These are phyloP conservation scores for Tridacna gigas DNA, from an alignment of 2,888 invertebrate species.

Conservation along the genomic window DNA sequence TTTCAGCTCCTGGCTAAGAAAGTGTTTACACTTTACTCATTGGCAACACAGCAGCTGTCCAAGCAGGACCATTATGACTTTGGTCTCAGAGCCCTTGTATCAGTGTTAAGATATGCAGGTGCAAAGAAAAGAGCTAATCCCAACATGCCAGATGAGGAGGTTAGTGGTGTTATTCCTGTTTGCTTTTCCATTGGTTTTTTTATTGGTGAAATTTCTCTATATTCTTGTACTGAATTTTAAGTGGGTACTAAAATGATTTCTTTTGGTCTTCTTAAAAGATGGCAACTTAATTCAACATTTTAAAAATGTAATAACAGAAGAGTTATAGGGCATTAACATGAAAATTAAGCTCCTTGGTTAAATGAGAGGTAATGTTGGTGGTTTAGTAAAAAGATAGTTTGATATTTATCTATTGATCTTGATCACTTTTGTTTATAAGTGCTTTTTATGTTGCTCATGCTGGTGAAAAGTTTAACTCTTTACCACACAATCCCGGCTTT, in stretches of 20 bases:
- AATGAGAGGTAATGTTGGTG: no score
- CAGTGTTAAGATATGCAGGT: constrained; percentile 93
- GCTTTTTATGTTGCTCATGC: no score
- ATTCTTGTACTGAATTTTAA: background rate
- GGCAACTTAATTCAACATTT: no score
- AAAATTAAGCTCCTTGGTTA: no score
- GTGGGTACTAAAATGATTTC: background rate
- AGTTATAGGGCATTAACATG: no score
- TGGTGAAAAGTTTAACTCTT: no score
- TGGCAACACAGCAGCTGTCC: constrained; percentile 94
- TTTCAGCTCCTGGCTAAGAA: constrained; percentile 84
- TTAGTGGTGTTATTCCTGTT: constrained; percentile 45
- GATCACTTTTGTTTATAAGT: no score
- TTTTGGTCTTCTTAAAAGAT: no score
- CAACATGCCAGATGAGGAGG: constrained; percentile 84
- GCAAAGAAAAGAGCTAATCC: constrained; percentile 88
- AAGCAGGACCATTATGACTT: constrained; percentile 97
- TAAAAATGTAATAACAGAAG: no score
- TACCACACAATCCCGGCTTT: no score
- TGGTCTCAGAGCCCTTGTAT: constrained; percentile 93
- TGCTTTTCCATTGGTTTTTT: background rate
- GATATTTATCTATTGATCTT: no score
- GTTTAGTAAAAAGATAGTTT: no score
- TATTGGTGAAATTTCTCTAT: background rate
- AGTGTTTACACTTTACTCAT: constrained; percentile 91